phyloP scores from a whole-genome alignment of 2,797 vertebrate genomes.

The Emys orbicularis region DNA sequence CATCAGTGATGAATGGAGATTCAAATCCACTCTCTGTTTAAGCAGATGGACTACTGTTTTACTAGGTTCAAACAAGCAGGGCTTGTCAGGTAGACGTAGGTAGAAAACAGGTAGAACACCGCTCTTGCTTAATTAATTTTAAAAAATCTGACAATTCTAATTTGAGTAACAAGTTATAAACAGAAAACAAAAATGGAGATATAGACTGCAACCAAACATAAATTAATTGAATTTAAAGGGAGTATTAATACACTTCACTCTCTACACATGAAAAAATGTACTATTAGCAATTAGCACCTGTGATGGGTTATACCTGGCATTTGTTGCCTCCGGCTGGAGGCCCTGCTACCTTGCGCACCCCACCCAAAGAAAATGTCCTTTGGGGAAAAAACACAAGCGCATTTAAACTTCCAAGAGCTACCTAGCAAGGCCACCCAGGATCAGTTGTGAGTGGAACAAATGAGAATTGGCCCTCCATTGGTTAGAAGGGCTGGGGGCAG shows the following conservation, averaged over 20 bases:
- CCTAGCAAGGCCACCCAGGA: neutral
- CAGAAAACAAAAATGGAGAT: neutral
- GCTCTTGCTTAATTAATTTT: neutral
- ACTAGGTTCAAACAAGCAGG: neutral
- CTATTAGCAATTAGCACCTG: neutral
- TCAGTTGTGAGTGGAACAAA: neutral
- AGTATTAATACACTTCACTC: neutral
- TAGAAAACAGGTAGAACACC: neutral
- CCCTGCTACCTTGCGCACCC: neutral
- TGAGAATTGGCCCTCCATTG: neutral
- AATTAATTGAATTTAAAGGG: neutral
- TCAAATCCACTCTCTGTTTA: neutral
- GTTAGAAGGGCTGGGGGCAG: neutral
- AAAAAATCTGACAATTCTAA: neutral
- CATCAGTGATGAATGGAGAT: neutral
- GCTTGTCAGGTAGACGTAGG: neutral
- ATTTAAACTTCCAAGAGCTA: neutral
- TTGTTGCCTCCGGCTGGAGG: neutral
- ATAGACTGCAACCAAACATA: neutral
- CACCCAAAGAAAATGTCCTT: neutral
- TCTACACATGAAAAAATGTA: neutral
- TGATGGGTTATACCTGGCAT: neutral
- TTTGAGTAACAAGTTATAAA: neutral
- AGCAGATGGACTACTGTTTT: neutral
- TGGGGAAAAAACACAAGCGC: neutral